Evolutionary conservation across 2,113 vertebrate species (phyloP).

Genomic region (Prinia subflava): DNA sequence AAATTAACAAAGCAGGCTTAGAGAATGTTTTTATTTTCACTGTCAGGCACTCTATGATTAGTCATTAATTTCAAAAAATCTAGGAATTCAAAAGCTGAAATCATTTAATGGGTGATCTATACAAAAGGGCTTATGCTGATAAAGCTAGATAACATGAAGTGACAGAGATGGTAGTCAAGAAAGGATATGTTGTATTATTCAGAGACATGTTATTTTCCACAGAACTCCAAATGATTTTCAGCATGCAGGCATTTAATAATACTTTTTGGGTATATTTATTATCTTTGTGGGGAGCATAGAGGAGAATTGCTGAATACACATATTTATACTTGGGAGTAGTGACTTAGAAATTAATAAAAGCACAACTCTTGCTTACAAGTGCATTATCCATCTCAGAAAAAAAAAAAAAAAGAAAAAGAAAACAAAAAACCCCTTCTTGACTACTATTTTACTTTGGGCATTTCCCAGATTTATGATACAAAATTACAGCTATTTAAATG

Average conservation of each 20-base stretch:
- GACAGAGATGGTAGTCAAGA: not conserved
- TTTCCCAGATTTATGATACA: not conserved
- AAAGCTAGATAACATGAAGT: not conserved
- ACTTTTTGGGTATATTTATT: not conserved
- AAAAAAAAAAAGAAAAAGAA: not conserved
- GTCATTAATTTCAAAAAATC: not conserved
- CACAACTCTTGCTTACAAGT: not conserved
- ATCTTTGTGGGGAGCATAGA: rapidly evolving
- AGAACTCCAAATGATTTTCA: not conserved
- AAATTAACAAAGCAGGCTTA: not conserved
- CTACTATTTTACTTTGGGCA: not conserved
- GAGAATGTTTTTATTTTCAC: not conserved
- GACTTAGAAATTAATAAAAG: not conserved
- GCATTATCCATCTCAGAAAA: not conserved
- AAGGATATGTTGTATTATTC: not conserved
- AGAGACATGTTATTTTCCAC: not conserved
- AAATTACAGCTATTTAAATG: not conserved
- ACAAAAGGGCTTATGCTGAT: not conserved
- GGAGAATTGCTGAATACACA: not conserved
- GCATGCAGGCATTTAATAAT: not conserved
- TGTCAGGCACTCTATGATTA: not conserved
- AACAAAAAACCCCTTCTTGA: not conserved
- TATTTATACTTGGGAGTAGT: not conserved
- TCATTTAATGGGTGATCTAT: not conserved
- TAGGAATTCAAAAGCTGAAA: not conserved